Evolutionary conservation across 2,797 vertebrate genomes (phyloP).

Genomic region (Brachyrhaphis roseni): DNA sequence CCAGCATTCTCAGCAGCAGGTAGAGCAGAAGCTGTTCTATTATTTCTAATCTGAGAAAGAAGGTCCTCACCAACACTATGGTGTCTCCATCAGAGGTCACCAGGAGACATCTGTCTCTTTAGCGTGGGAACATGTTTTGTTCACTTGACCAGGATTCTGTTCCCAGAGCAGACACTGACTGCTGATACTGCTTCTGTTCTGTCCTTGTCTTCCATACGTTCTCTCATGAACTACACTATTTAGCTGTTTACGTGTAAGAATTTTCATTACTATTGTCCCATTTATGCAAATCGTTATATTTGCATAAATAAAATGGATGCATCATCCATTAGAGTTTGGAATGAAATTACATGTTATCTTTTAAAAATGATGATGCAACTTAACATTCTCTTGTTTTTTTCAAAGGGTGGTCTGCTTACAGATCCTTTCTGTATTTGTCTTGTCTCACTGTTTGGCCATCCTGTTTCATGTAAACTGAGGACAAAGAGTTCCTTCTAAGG

Average conservation of each 20-base stretch:
- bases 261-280: neutral
- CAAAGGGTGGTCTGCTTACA: neutral
- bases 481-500: constrained; percentile 61
- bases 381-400: constrained; percentile 1
- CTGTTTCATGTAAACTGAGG: constrained; percentile 31
- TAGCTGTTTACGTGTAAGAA: neutral
- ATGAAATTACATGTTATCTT: neutral
- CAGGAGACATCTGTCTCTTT: neutral
- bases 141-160: neutral
- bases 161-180: neutral
- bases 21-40: neutral
- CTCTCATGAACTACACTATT: neutral
- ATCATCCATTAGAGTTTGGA: neutral
- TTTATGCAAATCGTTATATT: neutral
- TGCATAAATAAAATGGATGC: neutral
- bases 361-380: neutral
- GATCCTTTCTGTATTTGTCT: constrained; percentile 19
- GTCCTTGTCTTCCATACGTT: neutral
- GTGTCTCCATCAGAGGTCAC: neutral
- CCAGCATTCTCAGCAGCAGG: neutral
- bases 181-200: neutral
- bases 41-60: neutral
- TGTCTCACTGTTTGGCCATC: constrained; percentile 36
- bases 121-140: neutral
- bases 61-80: neutral